Evolutionary conservation across 1,140 invertebrate genomes (phyloP).

Genomic region (Drosophila sp.): DNA sequence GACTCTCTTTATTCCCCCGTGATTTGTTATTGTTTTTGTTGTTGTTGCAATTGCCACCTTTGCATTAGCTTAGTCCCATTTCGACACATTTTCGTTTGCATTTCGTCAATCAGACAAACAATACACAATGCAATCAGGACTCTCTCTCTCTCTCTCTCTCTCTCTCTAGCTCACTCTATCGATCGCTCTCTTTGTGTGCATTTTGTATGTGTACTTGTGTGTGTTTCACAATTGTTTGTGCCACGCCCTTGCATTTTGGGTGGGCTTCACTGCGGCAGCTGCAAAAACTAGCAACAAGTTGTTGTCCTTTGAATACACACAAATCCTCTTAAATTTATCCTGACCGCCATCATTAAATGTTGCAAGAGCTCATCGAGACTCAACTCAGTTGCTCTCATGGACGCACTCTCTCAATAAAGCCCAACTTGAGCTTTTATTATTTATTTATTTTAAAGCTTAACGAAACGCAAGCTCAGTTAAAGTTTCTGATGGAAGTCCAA

Average conservation of each 20-base stretch:
- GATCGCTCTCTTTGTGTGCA: background rate
- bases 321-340: constrained; percentile 17
- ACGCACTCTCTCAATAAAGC: background rate
- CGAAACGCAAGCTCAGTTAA: no score
- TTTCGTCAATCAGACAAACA: constrained; percentile 82
- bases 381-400: background rate
- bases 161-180: constrained; percentile 4
- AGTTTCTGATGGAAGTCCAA: no score
- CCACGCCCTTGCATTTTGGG: constrained; percentile 70
- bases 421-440: no score
- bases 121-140: constrained; percentile 72
- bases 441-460: no score
- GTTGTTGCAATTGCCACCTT: constrained; percentile 60
- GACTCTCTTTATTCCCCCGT: constrained; percentile 23
- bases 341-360: background rate
- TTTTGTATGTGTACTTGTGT: constrained; percentile 24
- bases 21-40: constrained; percentile 31
- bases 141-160: constrained; percentile 25
- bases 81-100: constrained; percentile 82
- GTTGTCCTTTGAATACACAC: constrained; percentile 32
- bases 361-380: background rate
- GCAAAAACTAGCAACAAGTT: constrained; percentile 50
- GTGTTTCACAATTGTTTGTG: constrained; percentile 63
- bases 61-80: constrained; percentile 80
- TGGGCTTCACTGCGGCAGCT: constrained; percentile 59